A percentile compares a stretch with the other conserved stretches of the same genome.
phyloP scores from a whole-genome alignment of 2,113 vertebrate species.

The Apodemus sylvaticus region DNA sequence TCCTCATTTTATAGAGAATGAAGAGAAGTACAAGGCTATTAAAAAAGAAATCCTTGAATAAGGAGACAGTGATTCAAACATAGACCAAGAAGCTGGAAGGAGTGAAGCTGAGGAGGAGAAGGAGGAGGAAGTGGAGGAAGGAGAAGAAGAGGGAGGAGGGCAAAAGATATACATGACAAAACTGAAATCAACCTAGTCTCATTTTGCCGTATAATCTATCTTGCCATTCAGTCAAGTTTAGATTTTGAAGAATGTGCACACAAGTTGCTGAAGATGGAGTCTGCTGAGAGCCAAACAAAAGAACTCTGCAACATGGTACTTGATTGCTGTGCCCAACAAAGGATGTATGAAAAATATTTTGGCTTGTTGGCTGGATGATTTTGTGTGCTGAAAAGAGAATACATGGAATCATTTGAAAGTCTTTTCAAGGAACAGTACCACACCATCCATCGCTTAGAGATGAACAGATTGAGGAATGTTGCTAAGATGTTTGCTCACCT shows the following conservation, averaged over 20 bases:
- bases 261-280: too few relatives aligned
- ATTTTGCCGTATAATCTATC: constrained; percentile 96
- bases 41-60: constrained; percentile 98
- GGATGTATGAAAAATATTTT: too few relatives aligned
- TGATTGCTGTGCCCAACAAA: too few relatives aligned
- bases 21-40: constrained; percentile 96
- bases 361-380: constrained; percentile 98
- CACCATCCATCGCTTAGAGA: too few relatives aligned
- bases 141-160: constrained; percentile 89
- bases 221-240: too few relatives aligned
- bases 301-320: too few relatives aligned
- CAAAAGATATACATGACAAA: constrained; percentile 96
- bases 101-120: constrained; percentile 93
- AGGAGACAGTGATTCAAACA: constrained; percentile 94
- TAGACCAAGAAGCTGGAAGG: constrained; percentile 90
- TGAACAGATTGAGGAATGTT: too few relatives aligned
- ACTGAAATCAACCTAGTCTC: constrained; percentile 98
- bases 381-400: constrained; percentile 98
- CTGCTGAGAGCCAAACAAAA: too few relatives aligned
- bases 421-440: constrained; percentile 98
- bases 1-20: constrained; percentile 96
- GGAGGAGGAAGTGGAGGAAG: constrained; percentile 90
- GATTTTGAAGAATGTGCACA: too few relatives aligned
- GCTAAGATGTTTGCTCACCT: too few relatives aligned
- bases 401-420: constrained; percentile 97